Evolutionary conservation across 1,140 invertebrate genomes (phyloP), one percentile per base, ranked within the genome.

Genomic region (Trichoplusia ni): DNA sequence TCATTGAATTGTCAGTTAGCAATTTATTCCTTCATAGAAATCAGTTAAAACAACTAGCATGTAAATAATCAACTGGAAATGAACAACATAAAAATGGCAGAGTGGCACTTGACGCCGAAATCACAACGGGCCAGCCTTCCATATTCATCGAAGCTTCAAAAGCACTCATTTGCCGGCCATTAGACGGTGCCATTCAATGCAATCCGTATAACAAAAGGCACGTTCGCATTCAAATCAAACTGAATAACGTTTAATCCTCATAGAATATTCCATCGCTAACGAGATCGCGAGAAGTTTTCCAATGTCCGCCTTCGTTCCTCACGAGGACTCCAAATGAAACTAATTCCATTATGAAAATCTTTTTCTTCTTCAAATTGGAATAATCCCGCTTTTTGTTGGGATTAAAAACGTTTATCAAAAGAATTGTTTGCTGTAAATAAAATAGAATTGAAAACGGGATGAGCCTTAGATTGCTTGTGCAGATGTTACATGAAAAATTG

Each of bases 331-430:
- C 11, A 44, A 61, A 60, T 58, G 56, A 61, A n/a, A 62, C 56
- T 61, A 69, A 69, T 69, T 65, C 58, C 56, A 69, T 65, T 69
- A 65, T 62, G 51, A 65, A 64, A 69, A 54, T 69, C 62, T 69
- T 69, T 65, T 60, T 49, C 56, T 35, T 65, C 11, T 16, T 59
- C 18, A 47, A 62, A 58, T 56, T 64, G 60, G 67, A 58, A 63
- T 69, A 64, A 69, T 61, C 61, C 18, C 25, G 46, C 47, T 69
- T 64, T 69, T 65, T 65, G 67, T 62, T 49, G 14, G 53, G 67
- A 69, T 69, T 69, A 69, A 69, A 69, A 65, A 56, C 56, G 56
- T 62, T 69, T 69, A 61, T 65, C 67, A 65, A 62, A 64, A 65
- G 67, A 69, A 65, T 58, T 56, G 62, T 69, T 69, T 69, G 33